Evolutionary conservation across 2,797 vertebrate genomes (phyloP).

Genomic region (Clamator glandarius): DNA sequence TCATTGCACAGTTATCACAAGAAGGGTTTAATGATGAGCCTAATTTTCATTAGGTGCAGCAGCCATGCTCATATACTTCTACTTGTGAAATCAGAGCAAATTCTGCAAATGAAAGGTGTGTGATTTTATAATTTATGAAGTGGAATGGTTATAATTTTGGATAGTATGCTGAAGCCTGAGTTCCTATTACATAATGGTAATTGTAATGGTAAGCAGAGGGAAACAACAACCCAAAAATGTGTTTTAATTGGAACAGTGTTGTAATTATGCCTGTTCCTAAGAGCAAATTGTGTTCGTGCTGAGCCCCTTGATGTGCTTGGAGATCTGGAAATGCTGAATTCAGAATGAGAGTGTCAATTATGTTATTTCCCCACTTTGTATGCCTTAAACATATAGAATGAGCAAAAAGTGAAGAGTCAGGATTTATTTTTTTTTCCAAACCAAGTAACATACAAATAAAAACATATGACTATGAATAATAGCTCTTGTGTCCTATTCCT

Average conservation of each 20-base stretch:
- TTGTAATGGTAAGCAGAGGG: neutral
- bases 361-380: neutral
- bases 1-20: neutral
- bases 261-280: neutral
- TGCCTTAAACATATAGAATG: neutral
- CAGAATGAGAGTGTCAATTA: neutral
- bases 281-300: neutral
- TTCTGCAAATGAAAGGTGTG: neutral
- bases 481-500: slow-evolving; percentile 40
- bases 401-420: neutral
- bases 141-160: neutral
- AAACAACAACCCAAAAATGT: neutral
- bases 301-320: neutral
- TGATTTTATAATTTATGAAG: neutral
- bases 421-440: neutral
- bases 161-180: neutral
- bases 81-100: neutral
- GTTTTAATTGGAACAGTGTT: slow-evolving; percentile 16
- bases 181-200: neutral
- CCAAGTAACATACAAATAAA: slow-evolving; percentile 32
- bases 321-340: slow-evolving; percentile 1
- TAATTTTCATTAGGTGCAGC: neutral
- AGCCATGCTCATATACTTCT: neutral
- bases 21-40: neutral
- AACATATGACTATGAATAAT: slow-evolving; percentile 46